Conservation (phyloP, 2,797 vertebrate genomes). For the Gymnothorax javanicus region DNA sequence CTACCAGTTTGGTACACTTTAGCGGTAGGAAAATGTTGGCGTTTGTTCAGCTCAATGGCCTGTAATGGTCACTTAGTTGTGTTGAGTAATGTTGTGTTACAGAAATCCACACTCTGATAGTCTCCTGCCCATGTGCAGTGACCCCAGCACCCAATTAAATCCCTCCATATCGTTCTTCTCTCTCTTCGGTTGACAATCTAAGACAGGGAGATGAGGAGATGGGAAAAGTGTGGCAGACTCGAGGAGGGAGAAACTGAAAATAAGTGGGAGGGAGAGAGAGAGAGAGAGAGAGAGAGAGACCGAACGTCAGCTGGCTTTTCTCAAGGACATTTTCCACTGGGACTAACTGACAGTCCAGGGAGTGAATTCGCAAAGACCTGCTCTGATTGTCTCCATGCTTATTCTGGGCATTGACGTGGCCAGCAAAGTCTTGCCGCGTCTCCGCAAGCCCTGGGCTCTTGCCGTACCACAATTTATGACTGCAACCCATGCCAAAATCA, state of each 20-base stretch:
- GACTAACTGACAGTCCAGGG: neutral
- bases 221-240: too few species aligned
- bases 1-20: too few species aligned
- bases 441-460: too few species aligned
- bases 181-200: neutral
- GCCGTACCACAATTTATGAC: neutral
- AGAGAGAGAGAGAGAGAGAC: neutral
- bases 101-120: neutral
- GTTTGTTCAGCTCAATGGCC: too few species aligned
- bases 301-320: neutral
- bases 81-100: too few species aligned
- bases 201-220: too few species aligned
- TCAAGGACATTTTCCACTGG: neutral
- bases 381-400: neutral
- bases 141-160: neutral
- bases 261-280: neutral
- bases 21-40: too few species aligned
- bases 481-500: neutral
- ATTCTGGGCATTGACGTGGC: neutral
- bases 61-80: too few species aligned
- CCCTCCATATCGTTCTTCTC: neutral
- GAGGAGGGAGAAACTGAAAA: constrained; percentile 1
- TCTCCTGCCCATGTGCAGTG: neutral
- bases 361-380: neutral
- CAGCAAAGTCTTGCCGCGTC: neutral